A percentile compares a stretch with the other conserved stretches of the same genome.
Conservation (phyloP, 1,140 invertebrate species). For the Nomia melanderi region DNA sequence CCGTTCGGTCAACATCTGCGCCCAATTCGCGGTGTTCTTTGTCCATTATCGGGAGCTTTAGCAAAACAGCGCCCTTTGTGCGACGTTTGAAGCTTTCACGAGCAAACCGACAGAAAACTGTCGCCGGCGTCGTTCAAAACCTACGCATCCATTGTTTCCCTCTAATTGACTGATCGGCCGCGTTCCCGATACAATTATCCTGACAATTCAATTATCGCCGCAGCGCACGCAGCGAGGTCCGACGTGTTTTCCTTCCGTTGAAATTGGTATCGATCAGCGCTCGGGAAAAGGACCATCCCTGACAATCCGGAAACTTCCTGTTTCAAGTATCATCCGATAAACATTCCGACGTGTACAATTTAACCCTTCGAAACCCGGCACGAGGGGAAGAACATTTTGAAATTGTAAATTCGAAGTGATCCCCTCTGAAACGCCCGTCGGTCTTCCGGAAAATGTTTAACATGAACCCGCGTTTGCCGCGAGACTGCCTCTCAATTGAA, state of each 20-base stretch:
- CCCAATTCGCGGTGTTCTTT: slow-evolving; percentile 58
- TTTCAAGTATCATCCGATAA: too few species aligned
- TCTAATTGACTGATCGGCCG: slow-evolving; percentile 58
- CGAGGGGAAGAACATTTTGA: too few species aligned
- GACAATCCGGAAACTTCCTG: too few species aligned
- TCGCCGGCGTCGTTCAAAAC: slow-evolving; percentile 36
- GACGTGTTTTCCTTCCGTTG: neutral
- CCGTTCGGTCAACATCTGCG: slow-evolving; percentile 53
- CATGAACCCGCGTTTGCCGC: neutral
- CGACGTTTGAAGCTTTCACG: slow-evolving; percentile 51
- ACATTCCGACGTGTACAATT: too few species aligned
- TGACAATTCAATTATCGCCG: slow-evolving; percentile 29
- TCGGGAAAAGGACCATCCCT: too few species aligned
- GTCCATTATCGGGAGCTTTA: slow-evolving; percentile 61
- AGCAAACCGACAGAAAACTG: slow-evolving; percentile 61
- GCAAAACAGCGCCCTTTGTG: slow-evolving; percentile 62
- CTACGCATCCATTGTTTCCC: slow-evolving; percentile 48
- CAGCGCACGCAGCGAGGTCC: neutral
- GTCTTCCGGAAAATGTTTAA: neutral
- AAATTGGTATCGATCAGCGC: neutral
- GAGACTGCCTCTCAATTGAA: neutral
- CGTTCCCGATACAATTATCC: slow-evolving; percentile 41
- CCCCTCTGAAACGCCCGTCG: too few species aligned
- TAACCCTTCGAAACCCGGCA: too few species aligned
- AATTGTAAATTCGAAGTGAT: too few species aligned